Conservation (phyloP, 2,113 vertebrate species). For the Platichthys stellatus region DNA sequence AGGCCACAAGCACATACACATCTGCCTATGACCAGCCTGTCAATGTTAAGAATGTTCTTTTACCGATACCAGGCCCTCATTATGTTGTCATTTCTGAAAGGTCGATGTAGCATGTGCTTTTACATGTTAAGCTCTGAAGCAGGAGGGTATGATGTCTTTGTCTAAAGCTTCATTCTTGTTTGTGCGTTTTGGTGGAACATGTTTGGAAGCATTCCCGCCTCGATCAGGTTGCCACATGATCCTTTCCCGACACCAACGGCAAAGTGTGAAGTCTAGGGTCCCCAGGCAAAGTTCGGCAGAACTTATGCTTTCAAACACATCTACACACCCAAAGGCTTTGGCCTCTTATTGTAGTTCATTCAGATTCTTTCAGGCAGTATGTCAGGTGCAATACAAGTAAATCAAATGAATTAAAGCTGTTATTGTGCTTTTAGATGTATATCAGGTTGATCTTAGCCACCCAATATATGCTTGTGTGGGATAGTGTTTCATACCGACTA, state of each 20-base stretch:
- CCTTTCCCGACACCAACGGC: neutral
- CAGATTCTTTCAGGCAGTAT: constrained; percentile 7
- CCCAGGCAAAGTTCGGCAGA: constrained; percentile 1
- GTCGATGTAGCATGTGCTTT: neutral
- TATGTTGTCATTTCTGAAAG: constrained; percentile 57
- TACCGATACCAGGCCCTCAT: constrained; percentile 34
- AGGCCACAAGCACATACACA: constrained; percentile 7
- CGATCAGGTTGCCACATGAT: constrained; percentile 26
- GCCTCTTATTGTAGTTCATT: neutral
- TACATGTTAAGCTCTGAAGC: constrained; percentile 15
- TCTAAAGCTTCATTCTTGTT: constrained; percentile 14
- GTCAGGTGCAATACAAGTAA: constrained; percentile 5
- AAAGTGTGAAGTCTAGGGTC: constrained; percentile 30
- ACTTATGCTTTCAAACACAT: constrained; percentile 24
- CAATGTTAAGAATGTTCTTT: constrained; percentile 23
- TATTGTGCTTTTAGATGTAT: constrained; percentile 5
- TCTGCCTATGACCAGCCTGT: constrained; percentile 37
- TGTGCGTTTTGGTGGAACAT: constrained; percentile 7
- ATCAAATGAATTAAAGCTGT: neutral
- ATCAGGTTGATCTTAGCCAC: constrained; percentile 3
- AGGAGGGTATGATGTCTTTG: neutral
- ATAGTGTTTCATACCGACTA: constrained; percentile 3
- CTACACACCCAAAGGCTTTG: constrained; percentile 9
- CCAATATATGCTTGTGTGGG: neutral
- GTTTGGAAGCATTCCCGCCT: constrained; percentile 19